A percentile compares a stretch with the other conserved stretches of the same genome.
phyloP scores from a whole-genome alignment of 2,113 vertebrate species.

The Zapornia atra region DNA sequence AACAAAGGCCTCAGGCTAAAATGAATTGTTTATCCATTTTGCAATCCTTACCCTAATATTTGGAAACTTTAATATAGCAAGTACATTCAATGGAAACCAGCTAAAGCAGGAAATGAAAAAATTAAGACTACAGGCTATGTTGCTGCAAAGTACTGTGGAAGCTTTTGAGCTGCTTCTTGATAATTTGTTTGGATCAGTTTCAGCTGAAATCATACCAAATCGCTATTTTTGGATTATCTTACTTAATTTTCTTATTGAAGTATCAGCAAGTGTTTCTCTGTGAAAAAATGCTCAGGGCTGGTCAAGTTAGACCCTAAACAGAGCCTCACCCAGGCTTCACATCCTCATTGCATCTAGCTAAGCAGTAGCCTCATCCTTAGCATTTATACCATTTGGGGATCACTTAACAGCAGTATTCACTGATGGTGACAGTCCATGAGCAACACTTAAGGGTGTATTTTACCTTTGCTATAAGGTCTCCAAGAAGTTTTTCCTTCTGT shows the following conservation, averaged over 20 bases:
- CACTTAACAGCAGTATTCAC: not conserved
- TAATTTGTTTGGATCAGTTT: not conserved
- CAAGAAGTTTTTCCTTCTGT: not conserved
- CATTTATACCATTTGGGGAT: not conserved
- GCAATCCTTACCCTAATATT: slow-evolving; percentile 38
- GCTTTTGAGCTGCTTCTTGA: not conserved
- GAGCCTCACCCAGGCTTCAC: not conserved
- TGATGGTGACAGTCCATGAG: not conserved
- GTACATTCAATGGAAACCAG: not conserved
- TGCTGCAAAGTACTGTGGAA: not conserved
- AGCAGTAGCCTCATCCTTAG: not conserved
- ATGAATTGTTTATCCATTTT: slow-evolving; percentile 7
- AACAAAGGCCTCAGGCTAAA: slow-evolving; percentile 13
- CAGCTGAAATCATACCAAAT: not conserved
- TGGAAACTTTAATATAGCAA: not conserved
- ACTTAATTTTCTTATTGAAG: not conserved
- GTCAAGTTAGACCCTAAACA: not conserved
- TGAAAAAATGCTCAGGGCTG: not conserved
- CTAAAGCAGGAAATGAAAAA: slow-evolving; percentile 1
- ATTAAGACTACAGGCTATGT: not conserved
- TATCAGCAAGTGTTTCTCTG: not conserved
- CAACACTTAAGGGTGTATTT: not conserved
- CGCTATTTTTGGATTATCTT: not conserved
- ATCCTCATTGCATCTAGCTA: not conserved
- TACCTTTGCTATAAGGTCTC: not conserved